Percentiles rank a stretch among this genome's conserved stretches.
phyloP scores from a whole-genome alignment of 2,797 vertebrate genomes.

The Sebastes alutus region DNA sequence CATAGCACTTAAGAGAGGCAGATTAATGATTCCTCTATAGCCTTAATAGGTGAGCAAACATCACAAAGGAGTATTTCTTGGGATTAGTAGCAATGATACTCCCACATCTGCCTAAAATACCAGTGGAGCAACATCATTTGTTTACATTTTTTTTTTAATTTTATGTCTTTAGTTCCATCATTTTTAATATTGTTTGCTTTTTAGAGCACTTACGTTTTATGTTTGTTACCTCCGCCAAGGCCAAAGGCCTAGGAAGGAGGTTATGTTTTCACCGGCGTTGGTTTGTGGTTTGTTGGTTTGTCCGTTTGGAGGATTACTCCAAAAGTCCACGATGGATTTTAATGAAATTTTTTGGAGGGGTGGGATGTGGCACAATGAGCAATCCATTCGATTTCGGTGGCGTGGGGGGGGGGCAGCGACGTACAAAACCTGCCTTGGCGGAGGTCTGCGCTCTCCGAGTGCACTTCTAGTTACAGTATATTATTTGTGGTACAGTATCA shows the following conservation, averaged over 20 bases:
- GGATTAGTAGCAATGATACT: conserved; percentile 28
- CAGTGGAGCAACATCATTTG: conserved; percentile 57
- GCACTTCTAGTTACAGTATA: background rate
- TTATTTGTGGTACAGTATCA: conserved; percentile 29
- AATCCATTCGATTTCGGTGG: too few relatives aligned
- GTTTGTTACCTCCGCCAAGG: conserved; percentile 6
- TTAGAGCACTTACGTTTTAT: conserved; percentile 66
- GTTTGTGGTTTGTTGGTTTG: too few relatives aligned
- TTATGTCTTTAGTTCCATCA: conserved; percentile 35
- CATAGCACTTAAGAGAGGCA: conserved; percentile 65
- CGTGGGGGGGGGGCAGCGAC: too few relatives aligned
- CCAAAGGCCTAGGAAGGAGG: too few relatives aligned
- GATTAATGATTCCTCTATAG: conserved; percentile 48
- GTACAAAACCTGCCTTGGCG: too few relatives aligned
- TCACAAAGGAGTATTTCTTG: conserved; percentile 31
- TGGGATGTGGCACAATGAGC: too few relatives aligned
- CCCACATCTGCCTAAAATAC: conserved; percentile 28
- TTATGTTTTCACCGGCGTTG: background rate
- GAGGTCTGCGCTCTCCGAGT: too few relatives aligned
- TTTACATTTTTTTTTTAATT: conserved; percentile 67
- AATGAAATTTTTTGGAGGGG: too few relatives aligned
- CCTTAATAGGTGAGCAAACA: conserved; percentile 51
- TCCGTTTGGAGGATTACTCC: too few relatives aligned
- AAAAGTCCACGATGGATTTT: too few relatives aligned
- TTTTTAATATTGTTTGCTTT: conserved; percentile 49